phyloP scores from a whole-genome alignment of 2,797 vertebrate genomes.

The Anabacerthia variegaticeps region DNA sequence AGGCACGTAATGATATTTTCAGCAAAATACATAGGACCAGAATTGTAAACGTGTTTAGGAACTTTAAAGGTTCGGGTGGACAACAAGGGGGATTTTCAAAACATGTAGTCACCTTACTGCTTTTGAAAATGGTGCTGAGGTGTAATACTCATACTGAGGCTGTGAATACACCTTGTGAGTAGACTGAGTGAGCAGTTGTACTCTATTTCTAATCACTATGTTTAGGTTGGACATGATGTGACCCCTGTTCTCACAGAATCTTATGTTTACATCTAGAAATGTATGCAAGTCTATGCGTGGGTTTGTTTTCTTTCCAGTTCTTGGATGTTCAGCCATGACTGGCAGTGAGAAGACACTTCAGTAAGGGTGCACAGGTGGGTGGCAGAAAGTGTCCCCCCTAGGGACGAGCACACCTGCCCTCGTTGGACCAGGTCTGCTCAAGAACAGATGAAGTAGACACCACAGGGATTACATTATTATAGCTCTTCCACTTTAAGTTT shows the following conservation, averaged over 20 bases:
- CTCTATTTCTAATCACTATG: fast-evolving
- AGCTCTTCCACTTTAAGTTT: background rate
- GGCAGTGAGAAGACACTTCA: background rate
- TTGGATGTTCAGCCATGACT: background rate
- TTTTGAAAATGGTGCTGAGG: background rate
- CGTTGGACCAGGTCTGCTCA: background rate
- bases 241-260: background rate
- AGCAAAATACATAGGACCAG: background rate
- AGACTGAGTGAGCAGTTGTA: background rate
- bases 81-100: background rate
- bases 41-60: background rate
- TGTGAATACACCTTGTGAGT: background rate
- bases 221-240: background rate
- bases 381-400: background rate
- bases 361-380: fast-evolving
- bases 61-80: background rate
- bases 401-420: background rate
- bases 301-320: background rate
- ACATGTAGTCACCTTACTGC: background rate
- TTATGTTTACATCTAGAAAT: background rate
- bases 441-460: background rate
- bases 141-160: background rate
- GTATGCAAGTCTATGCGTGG: background rate
- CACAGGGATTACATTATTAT: background rate
- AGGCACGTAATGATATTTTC: background rate